Conservation (phyloP, 2,888 invertebrate genomes). For the Petrolisthes manimaculis region DNA sequence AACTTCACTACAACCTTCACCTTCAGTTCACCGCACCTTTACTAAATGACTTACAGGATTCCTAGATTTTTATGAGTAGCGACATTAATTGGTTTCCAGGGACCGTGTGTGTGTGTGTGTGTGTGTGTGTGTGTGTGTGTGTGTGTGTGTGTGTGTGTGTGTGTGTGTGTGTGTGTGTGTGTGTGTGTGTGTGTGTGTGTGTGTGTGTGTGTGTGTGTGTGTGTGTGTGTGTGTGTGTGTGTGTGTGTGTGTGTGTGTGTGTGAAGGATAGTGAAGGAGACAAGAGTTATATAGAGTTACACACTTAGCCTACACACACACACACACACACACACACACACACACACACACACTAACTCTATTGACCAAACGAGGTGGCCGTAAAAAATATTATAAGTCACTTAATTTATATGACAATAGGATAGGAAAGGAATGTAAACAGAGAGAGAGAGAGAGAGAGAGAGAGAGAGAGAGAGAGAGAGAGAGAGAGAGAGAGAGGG, state of each 20-base stretch:
- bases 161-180: not conserved
- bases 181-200: not conserved
- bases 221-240: constrained; percentile 1
- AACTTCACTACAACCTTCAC: not conserved
- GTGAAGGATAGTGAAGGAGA: not conserved
- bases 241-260: constrained; percentile 1
- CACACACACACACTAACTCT: too few species aligned
- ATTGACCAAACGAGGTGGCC: too few species aligned
- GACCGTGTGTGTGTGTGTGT: not conserved
- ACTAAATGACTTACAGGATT: not conserved
- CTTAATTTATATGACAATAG: not conserved
- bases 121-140: too few species aligned
- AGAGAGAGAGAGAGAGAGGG: constrained; percentile 20
- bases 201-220: not conserved
- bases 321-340: too few species aligned
- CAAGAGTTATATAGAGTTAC: not conserved
- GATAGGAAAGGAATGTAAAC: not conserved
- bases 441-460: not conserved
- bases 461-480: not conserved
- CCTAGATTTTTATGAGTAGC: too few species aligned
- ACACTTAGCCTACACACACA: not conserved
- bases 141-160: not conserved
- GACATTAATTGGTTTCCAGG: not conserved
- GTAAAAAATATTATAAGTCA: too few species aligned
- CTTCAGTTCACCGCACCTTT: not conserved